These are phyloP conservation scores for Dusona sp. DNA, from an alignment of 2,888 invertebrate species.

Conservation along the genomic window DNA sequence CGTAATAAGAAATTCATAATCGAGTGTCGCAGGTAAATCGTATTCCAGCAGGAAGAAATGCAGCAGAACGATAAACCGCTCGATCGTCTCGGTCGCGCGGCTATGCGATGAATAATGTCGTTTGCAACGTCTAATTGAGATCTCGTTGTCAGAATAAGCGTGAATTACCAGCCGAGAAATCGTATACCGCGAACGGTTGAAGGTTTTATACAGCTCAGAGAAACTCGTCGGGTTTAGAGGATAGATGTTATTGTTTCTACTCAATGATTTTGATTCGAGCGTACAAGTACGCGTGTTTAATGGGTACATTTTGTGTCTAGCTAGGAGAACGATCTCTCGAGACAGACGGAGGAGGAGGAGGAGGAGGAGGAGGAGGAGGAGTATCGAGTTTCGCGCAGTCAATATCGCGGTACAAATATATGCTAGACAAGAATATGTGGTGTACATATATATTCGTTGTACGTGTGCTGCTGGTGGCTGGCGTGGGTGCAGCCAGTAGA, in stretches of 20 bases:
- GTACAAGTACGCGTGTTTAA: constrained; percentile 13
- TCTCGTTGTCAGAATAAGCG: constrained; percentile 52
- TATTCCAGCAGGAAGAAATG: not conserved
- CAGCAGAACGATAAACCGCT: not conserved
- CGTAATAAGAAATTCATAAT: too few species aligned
- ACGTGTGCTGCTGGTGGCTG: not conserved
- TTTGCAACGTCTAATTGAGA: constrained; percentile 47
- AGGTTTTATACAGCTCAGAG: constrained; percentile 5
- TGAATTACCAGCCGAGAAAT: constrained; percentile 52
- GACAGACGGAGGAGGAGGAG: not conserved
- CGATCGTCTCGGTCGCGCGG: constrained; percentile 12
- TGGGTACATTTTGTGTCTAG: constrained; percentile 4
- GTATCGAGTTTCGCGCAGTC: constrained; percentile 55
- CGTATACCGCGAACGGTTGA: constrained; percentile 19
- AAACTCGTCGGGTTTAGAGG: constrained; percentile 13
- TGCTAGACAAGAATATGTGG: not conserved
- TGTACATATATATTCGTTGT: not conserved
- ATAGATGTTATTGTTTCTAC: constrained; percentile 40
- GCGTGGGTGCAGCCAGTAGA: constrained; percentile 41
- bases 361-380: constrained; percentile 21
- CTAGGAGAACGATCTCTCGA: constrained; percentile 21
- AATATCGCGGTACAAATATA: not conserved
- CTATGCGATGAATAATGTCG: not conserved
- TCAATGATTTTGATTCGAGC: constrained; percentile 50
- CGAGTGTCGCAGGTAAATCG: too few species aligned